Base-by-base conservation (phyloP, 2,888 invertebrate genomes). In the Bombylius major region DNA sequence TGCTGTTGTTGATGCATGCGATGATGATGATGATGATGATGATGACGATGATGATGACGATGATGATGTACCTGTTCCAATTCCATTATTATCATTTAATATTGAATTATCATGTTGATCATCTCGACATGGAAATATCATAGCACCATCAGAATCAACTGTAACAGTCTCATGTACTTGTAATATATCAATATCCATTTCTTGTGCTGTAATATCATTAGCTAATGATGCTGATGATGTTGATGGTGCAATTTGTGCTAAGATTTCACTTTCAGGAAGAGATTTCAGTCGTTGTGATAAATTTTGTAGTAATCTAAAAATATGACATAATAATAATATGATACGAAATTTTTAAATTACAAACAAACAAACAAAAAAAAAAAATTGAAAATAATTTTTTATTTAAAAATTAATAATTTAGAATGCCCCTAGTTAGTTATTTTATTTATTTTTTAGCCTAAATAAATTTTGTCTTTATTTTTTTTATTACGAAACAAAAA, bases 121-220 rank as follows among this genome's bases (percentile, higher is more conserved):
- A 46, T 59, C 4, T 7, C 7, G 61, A 48, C 63, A 63, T 32
- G 63, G 59, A 56, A 62, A 65, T 5, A 61, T 59, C 59, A 73
- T 69, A 11, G 68, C 69, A 42, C 70, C 73, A 60, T 73, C 73
- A 4, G 68, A 66, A 61, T 73, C 73, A 13, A 71, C 72, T 13
- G 71, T 72, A 5, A 72, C 68, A 59, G 59, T 71, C 68, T 74
- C 75, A 60, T 74, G 73, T 53, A 81, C 80, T 63, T 79, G 79
- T 56, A 80, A 67, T 47, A 80, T 79, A 62, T 80, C 80, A 33
- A 80, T 77, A 56, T 81, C 80, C 64, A 79, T 78, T 13, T 79
- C 79, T 14, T 79, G 77, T 36, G 50, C 46, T 51, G 47, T 47
- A n/a, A 32, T 48, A 42, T 57, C 56, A 47, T 56, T 56, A 42